phyloP scores from a whole-genome alignment of 2,797 vertebrate genomes.

The Botia kubotai region DNA sequence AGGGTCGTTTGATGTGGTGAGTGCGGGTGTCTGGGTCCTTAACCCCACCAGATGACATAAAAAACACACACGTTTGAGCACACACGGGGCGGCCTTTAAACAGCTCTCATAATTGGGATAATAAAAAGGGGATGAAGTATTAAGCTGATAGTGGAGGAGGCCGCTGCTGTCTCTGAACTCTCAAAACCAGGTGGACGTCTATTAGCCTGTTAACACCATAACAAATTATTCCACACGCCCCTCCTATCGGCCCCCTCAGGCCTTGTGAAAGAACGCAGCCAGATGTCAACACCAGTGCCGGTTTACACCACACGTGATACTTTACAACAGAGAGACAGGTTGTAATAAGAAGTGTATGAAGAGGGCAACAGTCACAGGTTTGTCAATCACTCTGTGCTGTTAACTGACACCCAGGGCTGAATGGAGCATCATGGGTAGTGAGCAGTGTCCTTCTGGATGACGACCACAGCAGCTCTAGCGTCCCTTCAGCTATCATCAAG shows the following conservation, averaged over 20 bases:
- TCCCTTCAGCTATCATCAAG: conserved; percentile 36
- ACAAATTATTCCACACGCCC: conserved; percentile 81
- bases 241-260: conserved; percentile 68
- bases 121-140: conserved; percentile 78
- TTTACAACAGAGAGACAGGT: conserved; percentile 76
- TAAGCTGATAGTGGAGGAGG: conserved; percentile 73
- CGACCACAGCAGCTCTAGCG: conserved; percentile 17
- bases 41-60: conserved; percentile 70
- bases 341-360: conserved; percentile 71
- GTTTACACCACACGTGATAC: conserved; percentile 73
- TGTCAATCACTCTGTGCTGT: conserved; percentile 52
- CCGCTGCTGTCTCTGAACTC: conserved; percentile 67
- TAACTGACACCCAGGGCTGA: conserved; percentile 67
- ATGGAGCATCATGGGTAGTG: conserved; percentile 37
- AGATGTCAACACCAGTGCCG: conserved; percentile 76
- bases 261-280: conserved; percentile 71
- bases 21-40: conserved; percentile 65
- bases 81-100: conserved; percentile 72
- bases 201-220: conserved; percentile 79
- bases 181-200: conserved; percentile 78
- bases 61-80: conserved; percentile 63
- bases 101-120: conserved; percentile 79
- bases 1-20: conserved; percentile 76
- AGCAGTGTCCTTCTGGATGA: conserved; percentile 62
- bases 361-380: conserved; percentile 8